These are phyloP conservation scores for Ciona savignyi DNA, from an alignment of 23 tunicate species.

Conservation along the genomic window DNA sequence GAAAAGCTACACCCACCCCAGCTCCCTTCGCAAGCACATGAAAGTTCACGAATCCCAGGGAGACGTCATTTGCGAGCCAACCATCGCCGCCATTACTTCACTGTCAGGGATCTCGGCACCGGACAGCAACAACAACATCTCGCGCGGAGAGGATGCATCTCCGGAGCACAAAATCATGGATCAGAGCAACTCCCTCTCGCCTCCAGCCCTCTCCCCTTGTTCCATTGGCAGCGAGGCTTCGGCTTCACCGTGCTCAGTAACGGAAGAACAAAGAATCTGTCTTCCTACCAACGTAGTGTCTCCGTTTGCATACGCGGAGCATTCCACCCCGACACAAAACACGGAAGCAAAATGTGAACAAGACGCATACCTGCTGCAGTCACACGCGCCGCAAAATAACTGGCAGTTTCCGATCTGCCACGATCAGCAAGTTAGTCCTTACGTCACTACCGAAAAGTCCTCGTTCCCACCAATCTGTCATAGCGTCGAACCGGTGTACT, in stretches of 20 bases:
- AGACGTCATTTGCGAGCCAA: conserved; percentile 26
- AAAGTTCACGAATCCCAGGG: conserved; percentile 77
- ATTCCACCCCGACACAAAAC: neutral
- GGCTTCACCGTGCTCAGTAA: conserved; percentile 8
- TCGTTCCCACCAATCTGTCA: neutral
- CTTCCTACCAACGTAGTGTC: neutral
- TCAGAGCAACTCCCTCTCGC: neutral
- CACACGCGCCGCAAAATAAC: neutral
- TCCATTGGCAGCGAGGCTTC: neutral
- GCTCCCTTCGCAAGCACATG: conserved; percentile 89
- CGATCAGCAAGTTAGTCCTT: neutral
- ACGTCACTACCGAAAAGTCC: neutral
- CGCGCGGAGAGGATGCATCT: neutral
- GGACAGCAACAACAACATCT: conserved; percentile 8
- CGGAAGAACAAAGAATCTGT: neutral
- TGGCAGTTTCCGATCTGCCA: neutral
- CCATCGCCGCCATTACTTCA: neutral
- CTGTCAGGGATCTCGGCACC: neutral
- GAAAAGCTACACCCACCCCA: conserved; percentile 91
- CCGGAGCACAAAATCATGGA: neutral
- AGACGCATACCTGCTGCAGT: neutral
- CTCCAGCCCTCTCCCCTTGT: neutral
- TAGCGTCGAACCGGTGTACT: neutral
- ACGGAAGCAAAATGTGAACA: neutral
- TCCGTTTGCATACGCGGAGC: neutral